These are phyloP conservation scores for Epinotia nisella DNA, from an alignment of 2,888 invertebrate species.

Conservation along the genomic window DNA sequence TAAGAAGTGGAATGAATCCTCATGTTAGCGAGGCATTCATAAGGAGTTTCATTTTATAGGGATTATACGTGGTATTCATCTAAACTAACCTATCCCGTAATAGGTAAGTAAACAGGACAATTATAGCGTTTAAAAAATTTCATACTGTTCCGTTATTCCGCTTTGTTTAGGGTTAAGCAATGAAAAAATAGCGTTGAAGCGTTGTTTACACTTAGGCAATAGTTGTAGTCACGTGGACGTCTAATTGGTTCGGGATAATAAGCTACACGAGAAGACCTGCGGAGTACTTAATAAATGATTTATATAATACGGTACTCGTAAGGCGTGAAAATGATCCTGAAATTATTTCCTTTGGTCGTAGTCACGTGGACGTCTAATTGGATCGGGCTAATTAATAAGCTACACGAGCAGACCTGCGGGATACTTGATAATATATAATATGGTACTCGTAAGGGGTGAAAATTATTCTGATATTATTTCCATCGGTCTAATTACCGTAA, in stretches of 20 bases:
- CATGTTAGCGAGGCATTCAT: conserved; percentile 28
- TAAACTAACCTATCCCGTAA: neutral
- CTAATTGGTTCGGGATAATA: conserved; percentile 36
- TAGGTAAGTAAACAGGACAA: conserved; percentile 2
- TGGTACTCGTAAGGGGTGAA: conserved; percentile 16
- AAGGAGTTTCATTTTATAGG: conserved; percentile 10
- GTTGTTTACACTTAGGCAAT: conserved; percentile 25
- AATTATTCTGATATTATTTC: conserved; percentile 18
- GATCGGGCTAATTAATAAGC: conserved; percentile 33
- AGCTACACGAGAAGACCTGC: conserved; percentile 19
- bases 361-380: conserved; percentile 35
- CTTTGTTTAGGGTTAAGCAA: neutral
- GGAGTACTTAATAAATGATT: conserved; percentile 11
- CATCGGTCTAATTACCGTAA: conserved; percentile 12
- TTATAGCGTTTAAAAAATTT: neutral
- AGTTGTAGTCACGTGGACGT: conserved; percentile 22
- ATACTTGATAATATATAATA: conserved; percentile 5
- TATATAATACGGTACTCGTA: conserved; percentile 3
- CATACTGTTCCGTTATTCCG: neutral
- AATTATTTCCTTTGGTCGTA: conserved; percentile 27
- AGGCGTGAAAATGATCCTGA: conserved; percentile 16
- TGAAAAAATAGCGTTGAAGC: conserved; percentile 5
- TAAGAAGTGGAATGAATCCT: conserved; percentile 37
- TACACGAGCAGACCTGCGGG: conserved; percentile 17
- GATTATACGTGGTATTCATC: conserved; percentile 1